Conservation (phyloP, 2,113 vertebrate genomes). For the Neodon shergylaensis region DNA sequence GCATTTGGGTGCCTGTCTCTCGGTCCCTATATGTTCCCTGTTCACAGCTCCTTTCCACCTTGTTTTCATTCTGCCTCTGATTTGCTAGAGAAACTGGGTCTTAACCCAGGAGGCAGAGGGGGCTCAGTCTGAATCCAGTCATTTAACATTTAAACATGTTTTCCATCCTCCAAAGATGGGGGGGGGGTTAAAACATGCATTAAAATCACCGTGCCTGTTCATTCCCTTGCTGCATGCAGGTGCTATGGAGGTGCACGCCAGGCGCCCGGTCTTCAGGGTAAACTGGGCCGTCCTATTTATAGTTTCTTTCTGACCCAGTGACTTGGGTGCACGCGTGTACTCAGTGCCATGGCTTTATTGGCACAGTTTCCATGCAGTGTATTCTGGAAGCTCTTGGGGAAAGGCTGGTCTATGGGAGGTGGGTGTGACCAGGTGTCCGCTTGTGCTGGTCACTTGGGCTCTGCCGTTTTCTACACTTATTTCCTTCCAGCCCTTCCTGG, state of each 20-base stretch:
- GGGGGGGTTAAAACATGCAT: neutral
- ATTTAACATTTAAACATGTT: neutral
- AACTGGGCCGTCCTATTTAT: neutral
- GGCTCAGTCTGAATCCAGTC: neutral
- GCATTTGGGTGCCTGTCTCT: neutral
- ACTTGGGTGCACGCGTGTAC: neutral
- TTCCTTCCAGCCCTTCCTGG: neutral
- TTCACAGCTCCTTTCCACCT: neutral
- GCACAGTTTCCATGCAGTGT: neutral
- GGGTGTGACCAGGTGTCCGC: neutral
- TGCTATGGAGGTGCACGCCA: neutral
- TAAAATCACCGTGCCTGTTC: neutral
- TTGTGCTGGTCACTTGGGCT: neutral
- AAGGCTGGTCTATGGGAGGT: neutral
- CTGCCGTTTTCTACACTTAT: neutral
- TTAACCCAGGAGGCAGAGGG: neutral
- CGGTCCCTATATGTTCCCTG: neutral
- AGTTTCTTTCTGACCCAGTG: neutral
- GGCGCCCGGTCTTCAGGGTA: neutral
- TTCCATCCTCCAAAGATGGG: neutral
- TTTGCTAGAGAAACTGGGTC: slow-evolving; percentile 40
- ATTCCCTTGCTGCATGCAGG: neutral
- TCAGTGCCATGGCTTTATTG: neutral
- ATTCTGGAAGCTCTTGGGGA: neutral
- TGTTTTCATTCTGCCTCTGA: neutral